A percentile compares a stretch with the other conserved stretches of the same genome.
phyloP scores from a whole-genome alignment of 1,140 invertebrate species.

The Bombus affinis region DNA sequence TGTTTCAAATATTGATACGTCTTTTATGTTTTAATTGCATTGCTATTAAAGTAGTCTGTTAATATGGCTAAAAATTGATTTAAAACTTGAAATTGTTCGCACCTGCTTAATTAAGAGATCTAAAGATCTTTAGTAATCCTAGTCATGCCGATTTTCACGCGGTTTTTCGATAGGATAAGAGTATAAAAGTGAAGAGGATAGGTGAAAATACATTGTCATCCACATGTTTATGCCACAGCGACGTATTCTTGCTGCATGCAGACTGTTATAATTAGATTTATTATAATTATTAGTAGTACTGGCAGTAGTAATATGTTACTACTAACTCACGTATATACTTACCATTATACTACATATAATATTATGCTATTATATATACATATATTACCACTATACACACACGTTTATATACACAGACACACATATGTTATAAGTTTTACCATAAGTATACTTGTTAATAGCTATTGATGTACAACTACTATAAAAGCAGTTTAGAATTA shows the following conservation, averaged over 20 bases:
- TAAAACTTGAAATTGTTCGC: background rate
- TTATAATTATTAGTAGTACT: constrained; percentile 26
- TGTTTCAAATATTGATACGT: background rate
- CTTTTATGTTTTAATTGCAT: background rate
- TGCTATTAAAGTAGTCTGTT: background rate
- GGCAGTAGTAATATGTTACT: constrained; percentile 16
- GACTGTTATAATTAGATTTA: constrained; percentile 62
- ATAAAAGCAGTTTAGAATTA: background rate
- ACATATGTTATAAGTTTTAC: background rate
- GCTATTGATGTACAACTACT: background rate
- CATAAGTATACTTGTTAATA: constrained; percentile 29
- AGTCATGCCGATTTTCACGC: constrained; percentile 56
- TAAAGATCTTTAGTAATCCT: constrained; percentile 60
- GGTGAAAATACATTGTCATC: constrained; percentile 53
- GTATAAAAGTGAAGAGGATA: constrained; percentile 9
- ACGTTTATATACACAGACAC: background rate
- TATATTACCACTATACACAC: background rate
- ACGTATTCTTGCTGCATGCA: constrained; percentile 53
- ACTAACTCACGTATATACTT: background rate
- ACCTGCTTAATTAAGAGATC: constrained; percentile 11
- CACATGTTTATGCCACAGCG: constrained; percentile 37
- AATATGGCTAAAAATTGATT: background rate
- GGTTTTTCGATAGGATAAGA: constrained; percentile 42
- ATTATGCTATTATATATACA: background rate
- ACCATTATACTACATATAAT: background rate